phyloP scores from a whole-genome alignment of 2,113 vertebrate species.

The Nerophis ophidion region DNA sequence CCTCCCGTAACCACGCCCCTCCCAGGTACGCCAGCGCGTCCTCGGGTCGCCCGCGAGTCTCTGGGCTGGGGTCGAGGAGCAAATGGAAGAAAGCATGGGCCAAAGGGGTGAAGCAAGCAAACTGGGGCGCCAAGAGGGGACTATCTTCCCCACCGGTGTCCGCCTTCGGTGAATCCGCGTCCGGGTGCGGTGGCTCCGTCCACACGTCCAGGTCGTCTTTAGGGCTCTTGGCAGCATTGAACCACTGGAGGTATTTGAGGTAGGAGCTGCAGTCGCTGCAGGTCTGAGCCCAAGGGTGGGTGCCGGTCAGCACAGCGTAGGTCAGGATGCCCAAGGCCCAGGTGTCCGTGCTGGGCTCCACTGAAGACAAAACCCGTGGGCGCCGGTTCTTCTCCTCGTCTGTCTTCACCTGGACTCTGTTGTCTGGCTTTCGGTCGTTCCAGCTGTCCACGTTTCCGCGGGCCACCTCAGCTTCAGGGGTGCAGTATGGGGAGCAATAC shows the following conservation, averaged over 20 bases:
- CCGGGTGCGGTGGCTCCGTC: constrained; percentile 10
- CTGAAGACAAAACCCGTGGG: constrained; percentile 49
- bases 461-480: constrained; percentile 74
- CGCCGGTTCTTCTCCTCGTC: constrained; percentile 26
- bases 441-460: constrained; percentile 36
- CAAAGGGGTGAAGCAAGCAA: constrained; percentile 64
- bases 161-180: neutral
- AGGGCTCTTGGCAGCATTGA: constrained; percentile 29
- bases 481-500: constrained; percentile 75
- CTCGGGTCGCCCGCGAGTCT: constrained; percentile 63
- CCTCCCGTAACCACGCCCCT: constrained; percentile 58
- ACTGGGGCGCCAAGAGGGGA: constrained; percentile 49
- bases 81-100: constrained; percentile 69
- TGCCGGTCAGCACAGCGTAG: constrained; percentile 77
- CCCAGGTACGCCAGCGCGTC: constrained; percentile 64
- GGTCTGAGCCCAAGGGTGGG: constrained; percentile 77
- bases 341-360: constrained; percentile 76
- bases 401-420: neutral
- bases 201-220: constrained; percentile 30
- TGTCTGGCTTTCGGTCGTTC: neutral
- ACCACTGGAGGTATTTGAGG: constrained; percentile 72
- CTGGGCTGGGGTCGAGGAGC: constrained; percentile 70
- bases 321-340: constrained; percentile 84
- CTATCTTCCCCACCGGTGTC: neutral
- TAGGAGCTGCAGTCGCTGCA: constrained; percentile 69